These are phyloP conservation scores for Callopanchax toddi DNA, from an alignment of 2,113 vertebrate genomes.

Conservation along the genomic window DNA sequence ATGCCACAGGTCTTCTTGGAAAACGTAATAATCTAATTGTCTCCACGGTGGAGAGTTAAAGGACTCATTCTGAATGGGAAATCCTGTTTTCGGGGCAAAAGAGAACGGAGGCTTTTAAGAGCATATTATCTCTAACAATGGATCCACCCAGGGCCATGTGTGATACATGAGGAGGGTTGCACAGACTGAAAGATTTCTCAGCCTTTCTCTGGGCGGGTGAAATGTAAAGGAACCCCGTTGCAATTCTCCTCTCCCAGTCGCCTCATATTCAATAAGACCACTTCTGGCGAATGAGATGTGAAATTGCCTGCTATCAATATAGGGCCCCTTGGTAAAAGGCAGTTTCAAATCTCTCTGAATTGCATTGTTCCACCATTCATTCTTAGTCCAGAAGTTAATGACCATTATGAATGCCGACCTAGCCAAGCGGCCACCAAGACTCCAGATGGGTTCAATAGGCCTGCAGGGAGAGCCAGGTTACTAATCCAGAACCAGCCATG, in stretches of 20 bases:
- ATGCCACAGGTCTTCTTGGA: conserved; percentile 42
- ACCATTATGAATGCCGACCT: conserved; percentile 71
- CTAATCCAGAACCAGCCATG: conserved; percentile 56
- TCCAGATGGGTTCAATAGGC: conserved; percentile 55
- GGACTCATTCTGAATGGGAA: conserved; percentile 51
- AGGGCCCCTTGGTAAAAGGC: conserved; percentile 64
- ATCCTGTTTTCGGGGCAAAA: conserved; percentile 47
- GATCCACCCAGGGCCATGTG: conserved; percentile 47
- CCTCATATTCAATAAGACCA: conserved; percentile 73
- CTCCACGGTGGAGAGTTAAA: conserved; percentile 44
- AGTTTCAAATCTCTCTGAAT: conserved; percentile 70
- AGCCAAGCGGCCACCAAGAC: conserved; percentile 57
- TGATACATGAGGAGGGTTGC: conserved; percentile 43
- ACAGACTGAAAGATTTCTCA: conserved; percentile 55
- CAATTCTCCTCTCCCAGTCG: conserved; percentile 56
- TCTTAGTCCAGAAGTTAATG: conserved; percentile 67
- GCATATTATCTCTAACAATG: conserved; percentile 66
- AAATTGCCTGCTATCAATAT: conserved; percentile 74
- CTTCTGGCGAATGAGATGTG: conserved; percentile 75
- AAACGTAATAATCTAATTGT: conserved; percentile 61
- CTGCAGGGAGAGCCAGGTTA: conserved; percentile 51
- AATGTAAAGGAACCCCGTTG: conserved; percentile 63
- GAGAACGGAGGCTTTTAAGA: conserved; percentile 63
- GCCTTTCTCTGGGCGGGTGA: conserved; percentile 42
- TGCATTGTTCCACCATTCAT: conserved; percentile 74